Evolutionary conservation across 1,140 invertebrate species (phyloP).

Genomic region (Goniozus legneri): DNA sequence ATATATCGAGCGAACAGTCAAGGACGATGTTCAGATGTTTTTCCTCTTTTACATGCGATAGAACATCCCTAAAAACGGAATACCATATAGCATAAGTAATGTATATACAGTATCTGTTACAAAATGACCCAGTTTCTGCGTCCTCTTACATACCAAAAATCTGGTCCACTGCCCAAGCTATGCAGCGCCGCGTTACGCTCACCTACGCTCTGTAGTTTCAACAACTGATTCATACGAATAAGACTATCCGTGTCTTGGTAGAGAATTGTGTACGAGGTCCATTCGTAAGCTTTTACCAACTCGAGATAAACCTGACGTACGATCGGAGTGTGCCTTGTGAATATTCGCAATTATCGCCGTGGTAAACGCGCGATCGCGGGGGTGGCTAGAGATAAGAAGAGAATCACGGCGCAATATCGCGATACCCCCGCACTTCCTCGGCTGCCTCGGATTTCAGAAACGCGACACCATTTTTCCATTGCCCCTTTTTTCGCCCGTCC

Average conservation of each 20-base stretch:
- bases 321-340: too few species aligned
- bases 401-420: too few species aligned
- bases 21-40: slow-evolving; percentile 64
- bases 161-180: slow-evolving; percentile 55
- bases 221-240: slow-evolving; percentile 68
- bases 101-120: too few species aligned
- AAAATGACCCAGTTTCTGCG: too few species aligned
- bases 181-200: slow-evolving; percentile 48
- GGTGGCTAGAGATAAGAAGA: too few species aligned
- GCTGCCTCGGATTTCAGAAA: too few species aligned
- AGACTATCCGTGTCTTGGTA: slow-evolving; percentile 81
- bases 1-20: slow-evolving; percentile 66
- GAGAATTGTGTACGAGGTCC: slow-evolving; percentile 82
- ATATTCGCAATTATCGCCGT: too few species aligned
- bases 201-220: slow-evolving; percentile 66
- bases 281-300: slow-evolving; percentile 70
- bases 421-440: too few species aligned
- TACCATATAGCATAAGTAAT: too few species aligned
- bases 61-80: not conserved
- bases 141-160: slow-evolving; percentile 53
- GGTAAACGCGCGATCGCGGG: too few species aligned
- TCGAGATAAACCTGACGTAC: slow-evolving; percentile 72
- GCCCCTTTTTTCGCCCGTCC: too few species aligned
- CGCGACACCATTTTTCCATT: too few species aligned
- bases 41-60: not conserved